These are phyloP conservation scores for Maccullochella peelii DNA, from an alignment of 2,113 vertebrate species.

Conservation along the genomic window DNA sequence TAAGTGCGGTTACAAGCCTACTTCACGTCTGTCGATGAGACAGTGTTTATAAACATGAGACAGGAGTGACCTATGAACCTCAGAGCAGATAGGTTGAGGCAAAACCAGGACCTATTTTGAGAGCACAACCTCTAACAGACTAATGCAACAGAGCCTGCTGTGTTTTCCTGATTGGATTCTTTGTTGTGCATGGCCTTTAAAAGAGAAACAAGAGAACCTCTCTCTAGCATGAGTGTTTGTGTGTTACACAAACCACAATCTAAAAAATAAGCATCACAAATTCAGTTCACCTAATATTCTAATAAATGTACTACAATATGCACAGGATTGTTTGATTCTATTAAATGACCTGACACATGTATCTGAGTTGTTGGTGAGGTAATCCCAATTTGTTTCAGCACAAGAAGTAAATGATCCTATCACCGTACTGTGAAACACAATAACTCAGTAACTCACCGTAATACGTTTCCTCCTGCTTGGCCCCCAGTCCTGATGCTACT, in stretches of 20 bases:
- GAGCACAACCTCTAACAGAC: slow-evolving; percentile 61
- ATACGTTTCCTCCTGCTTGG: slow-evolving; percentile 33
- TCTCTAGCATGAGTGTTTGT: background rate
- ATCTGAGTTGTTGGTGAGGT: background rate
- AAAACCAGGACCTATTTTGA: slow-evolving; percentile 66
- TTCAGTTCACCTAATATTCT: background rate
- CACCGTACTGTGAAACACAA: background rate
- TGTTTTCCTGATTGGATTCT: slow-evolving; percentile 70
- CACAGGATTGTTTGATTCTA: background rate
- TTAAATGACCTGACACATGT: no score
- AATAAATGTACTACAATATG: background rate
- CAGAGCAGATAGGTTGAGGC: slow-evolving; percentile 69
- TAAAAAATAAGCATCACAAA: slow-evolving; percentile 6
- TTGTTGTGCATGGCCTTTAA: slow-evolving; percentile 64
- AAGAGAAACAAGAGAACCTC: slow-evolving; percentile 39
- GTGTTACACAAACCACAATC: slow-evolving; percentile 19
- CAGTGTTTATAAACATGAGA: slow-evolving; percentile 83
- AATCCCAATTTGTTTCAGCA: background rate
- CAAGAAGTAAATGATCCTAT: slow-evolving; percentile 11
- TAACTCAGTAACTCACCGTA: slow-evolving; percentile 52
- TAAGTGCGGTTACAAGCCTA: slow-evolving; percentile 62
- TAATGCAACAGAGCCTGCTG: slow-evolving; percentile 54
- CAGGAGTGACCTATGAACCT: slow-evolving; percentile 84
- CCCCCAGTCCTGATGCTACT: slow-evolving; percentile 54
- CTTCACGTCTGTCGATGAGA: slow-evolving; percentile 54